Evolutionary conservation across 64 coral and sea anemone species (phyloP).

Genomic region (Cladopsammia gracilis): DNA sequence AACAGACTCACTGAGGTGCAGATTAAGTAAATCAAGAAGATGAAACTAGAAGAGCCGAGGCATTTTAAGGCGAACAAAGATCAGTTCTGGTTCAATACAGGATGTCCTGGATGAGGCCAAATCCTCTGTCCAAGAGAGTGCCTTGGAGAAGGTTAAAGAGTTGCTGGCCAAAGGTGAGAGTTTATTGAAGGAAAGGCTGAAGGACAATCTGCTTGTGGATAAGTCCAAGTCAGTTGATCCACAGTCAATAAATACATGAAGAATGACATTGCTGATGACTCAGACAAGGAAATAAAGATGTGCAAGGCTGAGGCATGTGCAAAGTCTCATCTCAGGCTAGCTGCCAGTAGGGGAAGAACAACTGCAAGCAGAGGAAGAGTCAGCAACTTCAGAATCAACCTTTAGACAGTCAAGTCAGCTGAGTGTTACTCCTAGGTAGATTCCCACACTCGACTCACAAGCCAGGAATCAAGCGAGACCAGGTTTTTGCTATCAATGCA

Average conservation of each 20-base stretch:
- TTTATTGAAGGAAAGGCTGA: not conserved
- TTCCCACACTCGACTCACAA: slow-evolving; percentile 34
- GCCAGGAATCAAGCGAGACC: not conserved
- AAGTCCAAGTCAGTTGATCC: slow-evolving; percentile 33
- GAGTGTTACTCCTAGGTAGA: not conserved
- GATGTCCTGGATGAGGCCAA: not conserved
- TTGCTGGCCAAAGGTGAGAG: slow-evolving; percentile 9
- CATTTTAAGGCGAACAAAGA: not conserved
- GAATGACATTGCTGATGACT: too few species aligned
- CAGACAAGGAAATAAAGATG: too few species aligned
- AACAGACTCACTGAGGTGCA: slow-evolving; percentile 8
- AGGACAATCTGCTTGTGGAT: slow-evolving; percentile 42
- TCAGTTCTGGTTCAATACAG: not conserved
- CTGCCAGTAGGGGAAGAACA: not conserved
- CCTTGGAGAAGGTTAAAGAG: not conserved
- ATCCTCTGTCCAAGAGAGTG: not conserved
- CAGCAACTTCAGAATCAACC: not conserved
- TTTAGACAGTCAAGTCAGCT: not conserved
- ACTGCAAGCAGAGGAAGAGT: slow-evolving; percentile 1
- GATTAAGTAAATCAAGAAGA: not conserved
- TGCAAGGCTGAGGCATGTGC: too few species aligned
- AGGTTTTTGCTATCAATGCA: slow-evolving; percentile 20
- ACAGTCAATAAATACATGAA: not conserved
- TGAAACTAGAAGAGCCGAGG: not conserved
- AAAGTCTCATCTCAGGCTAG: not conserved